Percentiles rank a stretch among this genome's conserved stretches.
phyloP scores from a whole-genome alignment of 2,113 vertebrate species.

The Sinocyclocheilus anshuiensis region DNA sequence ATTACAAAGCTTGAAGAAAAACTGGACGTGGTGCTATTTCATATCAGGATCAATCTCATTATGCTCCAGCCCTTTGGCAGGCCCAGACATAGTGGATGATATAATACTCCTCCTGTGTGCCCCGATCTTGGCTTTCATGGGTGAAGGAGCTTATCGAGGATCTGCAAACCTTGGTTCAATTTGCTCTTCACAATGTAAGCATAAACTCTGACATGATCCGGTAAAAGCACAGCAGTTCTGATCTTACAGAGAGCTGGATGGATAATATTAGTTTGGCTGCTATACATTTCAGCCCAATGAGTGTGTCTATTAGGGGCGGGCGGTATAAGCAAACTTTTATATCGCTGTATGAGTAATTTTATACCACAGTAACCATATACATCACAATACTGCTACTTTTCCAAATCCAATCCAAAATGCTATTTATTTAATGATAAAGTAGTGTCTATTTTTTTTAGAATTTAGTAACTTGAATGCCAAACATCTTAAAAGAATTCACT shows the following conservation, averaged over 20 bases:
- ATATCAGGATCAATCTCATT: constrained; percentile 32
- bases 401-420: not conserved
- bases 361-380: not conserved
- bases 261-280: not conserved
- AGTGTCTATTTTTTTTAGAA: not conserved
- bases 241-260: not conserved
- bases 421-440: not conserved
- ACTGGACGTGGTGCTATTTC: constrained; percentile 13
- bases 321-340: not conserved
- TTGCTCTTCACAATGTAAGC: constrained; percentile 38
- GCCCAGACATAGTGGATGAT: constrained; percentile 30
- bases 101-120: constrained; percentile 28
- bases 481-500: no score
- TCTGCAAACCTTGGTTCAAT: constrained; percentile 35
- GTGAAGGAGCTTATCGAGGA: constrained; percentile 6
- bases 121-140: constrained; percentile 27
- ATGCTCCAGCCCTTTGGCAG: constrained; percentile 33
- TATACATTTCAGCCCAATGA: not conserved
- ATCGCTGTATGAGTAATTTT: not conserved
- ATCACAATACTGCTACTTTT: not conserved
- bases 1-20: constrained; percentile 36
- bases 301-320: not conserved
- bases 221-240: constrained; percentile 12
- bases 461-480: not conserved
- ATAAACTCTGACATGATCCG: constrained; percentile 30